phyloP scores from a whole-genome alignment of 2,113 vertebrate genomes.

The Rhinolophus sinicus region DNA sequence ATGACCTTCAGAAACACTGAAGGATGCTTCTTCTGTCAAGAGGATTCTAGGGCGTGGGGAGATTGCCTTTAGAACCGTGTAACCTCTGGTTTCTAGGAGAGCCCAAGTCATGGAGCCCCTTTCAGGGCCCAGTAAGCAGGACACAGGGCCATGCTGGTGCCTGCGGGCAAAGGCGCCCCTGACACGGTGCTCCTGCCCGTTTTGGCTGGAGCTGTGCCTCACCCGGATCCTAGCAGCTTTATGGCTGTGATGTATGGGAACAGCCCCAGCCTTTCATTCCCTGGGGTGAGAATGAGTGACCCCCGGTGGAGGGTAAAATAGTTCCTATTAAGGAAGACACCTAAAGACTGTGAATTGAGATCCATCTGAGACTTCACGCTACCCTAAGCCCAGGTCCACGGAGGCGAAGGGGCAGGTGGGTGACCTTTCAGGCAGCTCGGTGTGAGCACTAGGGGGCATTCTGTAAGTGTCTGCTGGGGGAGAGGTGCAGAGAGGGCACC shows the following conservation, averaged over 20 bases:
- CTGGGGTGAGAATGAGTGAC: neutral
- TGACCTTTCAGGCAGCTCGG: neutral
- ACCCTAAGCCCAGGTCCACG: neutral
- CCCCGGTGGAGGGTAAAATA: neutral
- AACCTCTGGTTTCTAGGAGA: neutral
- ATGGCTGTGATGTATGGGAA: neutral
- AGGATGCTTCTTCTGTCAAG: neutral
- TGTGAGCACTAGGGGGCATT: neutral
- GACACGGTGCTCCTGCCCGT: fast-evolving
- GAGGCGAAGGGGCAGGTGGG: fast-evolving
- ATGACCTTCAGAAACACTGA: neutral
- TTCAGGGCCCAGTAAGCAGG: neutral
- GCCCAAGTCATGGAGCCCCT: neutral
- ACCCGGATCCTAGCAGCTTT: neutral
- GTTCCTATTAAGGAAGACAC: neutral
- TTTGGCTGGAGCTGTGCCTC: neutral
- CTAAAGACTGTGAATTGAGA: neutral
- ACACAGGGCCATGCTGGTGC: neutral
- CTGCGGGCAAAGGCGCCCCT: neutral
- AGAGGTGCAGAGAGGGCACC: neutral
- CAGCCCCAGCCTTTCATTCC: neutral
- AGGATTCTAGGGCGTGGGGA: neutral
- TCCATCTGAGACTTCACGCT: neutral
- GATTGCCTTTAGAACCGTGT: neutral
- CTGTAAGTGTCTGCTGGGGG: neutral